These are phyloP conservation scores for Hylia prasina DNA, from an alignment of 2,113 vertebrate species.

Conservation along the genomic window DNA sequence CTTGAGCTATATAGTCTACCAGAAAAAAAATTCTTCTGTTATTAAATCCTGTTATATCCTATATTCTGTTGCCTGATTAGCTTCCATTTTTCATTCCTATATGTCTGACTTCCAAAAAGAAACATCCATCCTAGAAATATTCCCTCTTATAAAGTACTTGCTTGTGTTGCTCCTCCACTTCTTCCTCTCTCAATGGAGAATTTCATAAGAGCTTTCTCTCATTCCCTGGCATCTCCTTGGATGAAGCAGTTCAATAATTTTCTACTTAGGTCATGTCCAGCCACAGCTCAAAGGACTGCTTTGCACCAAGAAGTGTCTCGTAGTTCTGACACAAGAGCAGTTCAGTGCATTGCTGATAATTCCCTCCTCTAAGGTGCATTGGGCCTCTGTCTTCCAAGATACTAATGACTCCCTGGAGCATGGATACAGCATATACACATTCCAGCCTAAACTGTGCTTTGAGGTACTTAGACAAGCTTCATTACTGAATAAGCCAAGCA, in stretches of 20 bases:
- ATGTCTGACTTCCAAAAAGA: not conserved
- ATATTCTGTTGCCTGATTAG: not conserved
- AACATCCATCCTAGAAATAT: not conserved
- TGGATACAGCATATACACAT: not conserved
- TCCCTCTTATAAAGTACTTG: not conserved
- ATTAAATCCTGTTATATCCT: not conserved
- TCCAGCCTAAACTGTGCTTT: not conserved
- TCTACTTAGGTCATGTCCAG: not conserved
- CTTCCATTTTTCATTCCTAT: not conserved
- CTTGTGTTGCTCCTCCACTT: not conserved
- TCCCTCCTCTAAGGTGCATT: not conserved
- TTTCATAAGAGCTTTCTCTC: not conserved
- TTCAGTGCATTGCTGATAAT: not conserved
- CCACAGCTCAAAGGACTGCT: not conserved
- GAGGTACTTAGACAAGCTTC: not conserved
- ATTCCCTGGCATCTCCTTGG: not conserved
- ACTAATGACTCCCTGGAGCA: not conserved
- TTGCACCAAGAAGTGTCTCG: not conserved
- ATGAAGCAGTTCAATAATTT: not conserved
- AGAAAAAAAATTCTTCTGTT: not conserved
- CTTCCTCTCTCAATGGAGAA: not conserved
- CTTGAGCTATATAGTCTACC: not conserved
- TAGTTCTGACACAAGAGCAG: not conserved
- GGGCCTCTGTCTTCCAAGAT: not conserved
- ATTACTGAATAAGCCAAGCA: conserved; percentile 1